Percentiles rank a stretch among this genome's conserved stretches.
Evolutionary conservation across 2,113 vertebrate genomes (phyloP).

Genomic region (Seriola aureovittata): DNA sequence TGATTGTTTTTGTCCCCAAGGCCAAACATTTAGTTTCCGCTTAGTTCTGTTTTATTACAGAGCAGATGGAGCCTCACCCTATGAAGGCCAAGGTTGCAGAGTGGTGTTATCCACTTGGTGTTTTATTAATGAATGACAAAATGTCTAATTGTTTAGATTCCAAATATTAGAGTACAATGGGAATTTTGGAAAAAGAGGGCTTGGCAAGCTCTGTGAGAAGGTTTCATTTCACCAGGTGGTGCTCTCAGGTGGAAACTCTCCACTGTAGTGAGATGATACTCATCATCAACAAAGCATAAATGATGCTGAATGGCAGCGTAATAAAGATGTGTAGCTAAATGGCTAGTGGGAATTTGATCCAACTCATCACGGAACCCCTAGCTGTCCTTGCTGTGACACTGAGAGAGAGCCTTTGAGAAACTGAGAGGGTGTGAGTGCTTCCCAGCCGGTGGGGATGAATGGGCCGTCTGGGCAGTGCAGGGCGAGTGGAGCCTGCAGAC

Average conservation of each 20-base stretch:
- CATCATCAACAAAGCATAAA: background rate
- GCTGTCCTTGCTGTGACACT: conserved; percentile 48
- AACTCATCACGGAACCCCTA: background rate
- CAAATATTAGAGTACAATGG: conserved; percentile 29
- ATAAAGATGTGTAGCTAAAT: conserved; percentile 4
- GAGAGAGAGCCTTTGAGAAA: conserved; percentile 73
- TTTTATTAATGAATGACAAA: conserved; percentile 39
- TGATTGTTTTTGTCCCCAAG: conserved; percentile 38
- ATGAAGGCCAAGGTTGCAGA: conserved; percentile 13
- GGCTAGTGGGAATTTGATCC: conserved; percentile 51
- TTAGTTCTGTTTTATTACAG: background rate
- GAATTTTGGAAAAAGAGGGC: background rate
- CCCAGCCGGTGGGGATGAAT: conserved; percentile 76
- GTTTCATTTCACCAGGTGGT: conserved; percentile 40
- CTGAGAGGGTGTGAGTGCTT: conserved; percentile 65
- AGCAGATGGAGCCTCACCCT: conserved; percentile 23
- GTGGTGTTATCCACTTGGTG: conserved; percentile 9
- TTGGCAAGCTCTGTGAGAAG: background rate
- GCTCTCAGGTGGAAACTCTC: conserved; percentile 11
- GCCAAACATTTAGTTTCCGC: conserved; percentile 7
- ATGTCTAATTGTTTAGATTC: conserved; percentile 29
- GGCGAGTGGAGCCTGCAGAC: conserved; percentile 44
- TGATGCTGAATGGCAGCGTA: conserved; percentile 3
- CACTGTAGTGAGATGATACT: background rate
- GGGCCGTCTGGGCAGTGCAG: conserved; percentile 70